Conservation (phyloP, 2,888 invertebrate species). For the Metellina segmentata region DNA sequence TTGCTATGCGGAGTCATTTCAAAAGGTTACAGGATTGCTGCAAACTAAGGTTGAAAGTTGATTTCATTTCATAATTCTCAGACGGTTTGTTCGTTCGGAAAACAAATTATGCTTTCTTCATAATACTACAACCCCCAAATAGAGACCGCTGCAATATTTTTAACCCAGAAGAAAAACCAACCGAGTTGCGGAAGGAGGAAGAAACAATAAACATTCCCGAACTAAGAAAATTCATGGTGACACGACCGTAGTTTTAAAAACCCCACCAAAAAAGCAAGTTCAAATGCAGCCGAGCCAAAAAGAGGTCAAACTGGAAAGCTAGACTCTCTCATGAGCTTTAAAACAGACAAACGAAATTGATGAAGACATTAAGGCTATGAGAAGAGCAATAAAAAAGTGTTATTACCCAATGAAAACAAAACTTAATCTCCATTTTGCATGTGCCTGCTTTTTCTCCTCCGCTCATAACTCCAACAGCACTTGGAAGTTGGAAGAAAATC, state of each 20-base stretch:
- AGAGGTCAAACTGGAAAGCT: constrained; percentile 1
- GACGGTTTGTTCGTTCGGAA: too few relatives aligned
- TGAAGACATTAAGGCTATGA: constrained; percentile 68
- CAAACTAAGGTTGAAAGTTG: too few relatives aligned
- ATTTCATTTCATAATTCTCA: too few relatives aligned
- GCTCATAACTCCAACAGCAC: constrained; percentile 53
- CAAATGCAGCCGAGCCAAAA: constrained; percentile 10
- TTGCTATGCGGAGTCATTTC: too few relatives aligned
- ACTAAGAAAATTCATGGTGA: background rate
- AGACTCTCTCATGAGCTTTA: background rate
- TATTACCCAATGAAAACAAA: constrained; percentile 71
- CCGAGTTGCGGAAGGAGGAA: background rate
- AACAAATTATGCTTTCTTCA: too few relatives aligned
- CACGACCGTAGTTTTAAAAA: too few relatives aligned
- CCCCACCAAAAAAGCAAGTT: background rate
- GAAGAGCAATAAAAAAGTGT: constrained; percentile 68
- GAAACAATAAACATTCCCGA: background rate
- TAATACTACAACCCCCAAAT: too few relatives aligned
- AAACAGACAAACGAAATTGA: constrained; percentile 39
- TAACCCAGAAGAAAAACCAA: too few relatives aligned
- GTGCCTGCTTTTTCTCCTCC: constrained; percentile 42
- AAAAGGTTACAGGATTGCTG: too few relatives aligned
- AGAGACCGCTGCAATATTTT: too few relatives aligned
- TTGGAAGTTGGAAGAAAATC: constrained; percentile 39
- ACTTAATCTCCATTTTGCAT: constrained; percentile 73